Base-by-base conservation (phyloP, 2,797 vertebrate genomes). In the Anas acuta region DNA sequence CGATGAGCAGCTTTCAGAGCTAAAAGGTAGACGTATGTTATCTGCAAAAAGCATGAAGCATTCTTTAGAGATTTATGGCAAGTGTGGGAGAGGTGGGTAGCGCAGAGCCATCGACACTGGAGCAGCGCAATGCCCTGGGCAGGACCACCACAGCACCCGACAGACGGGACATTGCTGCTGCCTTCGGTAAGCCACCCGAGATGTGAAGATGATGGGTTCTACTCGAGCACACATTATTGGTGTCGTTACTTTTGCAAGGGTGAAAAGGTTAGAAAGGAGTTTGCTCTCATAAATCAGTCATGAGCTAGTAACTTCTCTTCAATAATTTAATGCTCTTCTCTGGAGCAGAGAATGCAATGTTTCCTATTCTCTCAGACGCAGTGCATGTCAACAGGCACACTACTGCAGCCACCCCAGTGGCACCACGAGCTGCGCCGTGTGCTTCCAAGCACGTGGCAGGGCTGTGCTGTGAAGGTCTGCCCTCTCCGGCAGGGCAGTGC, bases 51-150 rank as follows among this genome's bases (percentile, higher is more conserved):
- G 16, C 60, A 25, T n/a, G 8, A 23, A 73, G 75, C 71, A 37
- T 9, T 33, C 66, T 26, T 54, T 14, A 32, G 45, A 75, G 65
- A 51, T 51, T 65, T 71, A 45, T 5, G 33, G 9, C 13, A 54
- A 71, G 53, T 4, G 6, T 4, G 53, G 78, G 57, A 86, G 39
- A 3, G 41, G 47, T 58, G 51, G 25, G 53, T 39, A n/a, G 66
- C 0, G 0, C 0, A 1, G 47, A 32, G 58, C 58, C 28, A 5
- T 39, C 30, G 61, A 61, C 35, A 32, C 11, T 0, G 57, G n/a
- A 45, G 33, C 66, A 64, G 0, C 1, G 37, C 1, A 0, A 1
- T 66, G 72, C 69, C 60, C 67, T 10, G 18, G 72, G 62, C 58
- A 17, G 56, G 16, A 26, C 56, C 62, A 5, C 5, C 14, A 70